Evolutionary conservation across 2,113 vertebrate genomes (phyloP), one percentile per base, ranked within the genome.

Genomic region (Coptodon rendalli): DNA sequence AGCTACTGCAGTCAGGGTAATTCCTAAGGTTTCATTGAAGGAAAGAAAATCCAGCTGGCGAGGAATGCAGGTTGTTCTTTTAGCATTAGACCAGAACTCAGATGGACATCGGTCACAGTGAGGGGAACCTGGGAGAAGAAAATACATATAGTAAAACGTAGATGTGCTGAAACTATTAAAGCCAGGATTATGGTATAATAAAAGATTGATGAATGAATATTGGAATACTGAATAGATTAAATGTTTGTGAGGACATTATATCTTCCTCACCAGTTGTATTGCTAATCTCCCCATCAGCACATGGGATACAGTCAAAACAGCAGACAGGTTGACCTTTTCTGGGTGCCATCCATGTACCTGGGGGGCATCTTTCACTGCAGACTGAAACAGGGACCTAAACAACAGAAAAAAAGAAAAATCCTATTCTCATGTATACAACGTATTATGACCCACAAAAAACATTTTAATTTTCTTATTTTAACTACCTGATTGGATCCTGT

Each of bases 21-120:
- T 93, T 29, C 96, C 96, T 91, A 97, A 81, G 1, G 94, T 92
- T 80, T 96, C 96, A 34, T 93, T 87, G 81, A 95, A 96, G 38
- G 95, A 94, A 7, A 97, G 96, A 52, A 94, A 97, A 82, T 96
- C 95, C 66, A 96, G 81, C 79, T 92, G 92, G 24, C 95, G 96
- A 36, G 89, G 92, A 29, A 96, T 52, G 54, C 96, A 97, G 56
- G 78, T 84, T 4, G 95, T 96, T 66, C 36, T 89, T 14, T 91
- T 14, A 63, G 9, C 53, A 68, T 96, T 96, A 63, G 96, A 96
- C 96, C 96, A 96, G 76, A 96, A 96, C 82, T 96, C 95, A 5
- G 86, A 11, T 36, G 94, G 95, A 89, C 96, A 97, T 17, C 6
- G 92, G 0, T 93, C 82, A 92, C 36, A 68, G 96, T 45, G 22